phyloP scores from a whole-genome alignment of 2,797 vertebrate genomes.

The Sebastolobus altivelis region DNA sequence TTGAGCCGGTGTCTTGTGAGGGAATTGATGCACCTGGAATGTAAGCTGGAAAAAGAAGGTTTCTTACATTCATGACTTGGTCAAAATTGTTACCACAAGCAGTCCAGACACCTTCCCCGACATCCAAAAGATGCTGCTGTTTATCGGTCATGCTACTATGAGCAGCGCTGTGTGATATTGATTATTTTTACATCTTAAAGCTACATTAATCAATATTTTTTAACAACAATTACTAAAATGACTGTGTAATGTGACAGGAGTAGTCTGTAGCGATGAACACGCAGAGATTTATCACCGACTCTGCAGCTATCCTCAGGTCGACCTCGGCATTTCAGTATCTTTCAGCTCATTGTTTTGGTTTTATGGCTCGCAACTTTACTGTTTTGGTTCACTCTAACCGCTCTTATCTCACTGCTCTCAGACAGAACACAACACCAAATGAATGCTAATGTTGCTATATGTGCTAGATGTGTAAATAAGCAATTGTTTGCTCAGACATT shows the following conservation, averaged over 20 bases:
- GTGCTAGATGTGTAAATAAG: neutral
- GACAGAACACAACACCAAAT: neutral
- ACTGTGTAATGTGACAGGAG: neutral
- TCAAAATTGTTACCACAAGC: neutral
- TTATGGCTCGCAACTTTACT: no score
- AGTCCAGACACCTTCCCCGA: neutral
- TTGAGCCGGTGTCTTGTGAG: conserved; percentile 10
- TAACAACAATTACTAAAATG: neutral
- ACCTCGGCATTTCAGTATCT: no score
- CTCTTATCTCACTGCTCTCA: neutral
- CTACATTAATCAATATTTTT: neutral
- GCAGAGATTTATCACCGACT: no score
- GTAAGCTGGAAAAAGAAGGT: neutral
- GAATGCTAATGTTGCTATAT: neutral
- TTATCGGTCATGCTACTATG: neutral
- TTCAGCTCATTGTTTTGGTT: no score
- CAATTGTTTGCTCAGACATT: neutral
- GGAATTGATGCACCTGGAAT: conserved; percentile 7
- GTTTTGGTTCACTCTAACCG: no score
- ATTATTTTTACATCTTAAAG: neutral
- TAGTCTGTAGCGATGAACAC: no score
- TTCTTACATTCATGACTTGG: neutral
- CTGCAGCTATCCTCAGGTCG: no score
- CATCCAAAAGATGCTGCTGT: neutral
- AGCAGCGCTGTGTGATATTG: neutral